Conservation (phyloP, 2,113 vertebrate genomes). For the Alectura lathami region DNA sequence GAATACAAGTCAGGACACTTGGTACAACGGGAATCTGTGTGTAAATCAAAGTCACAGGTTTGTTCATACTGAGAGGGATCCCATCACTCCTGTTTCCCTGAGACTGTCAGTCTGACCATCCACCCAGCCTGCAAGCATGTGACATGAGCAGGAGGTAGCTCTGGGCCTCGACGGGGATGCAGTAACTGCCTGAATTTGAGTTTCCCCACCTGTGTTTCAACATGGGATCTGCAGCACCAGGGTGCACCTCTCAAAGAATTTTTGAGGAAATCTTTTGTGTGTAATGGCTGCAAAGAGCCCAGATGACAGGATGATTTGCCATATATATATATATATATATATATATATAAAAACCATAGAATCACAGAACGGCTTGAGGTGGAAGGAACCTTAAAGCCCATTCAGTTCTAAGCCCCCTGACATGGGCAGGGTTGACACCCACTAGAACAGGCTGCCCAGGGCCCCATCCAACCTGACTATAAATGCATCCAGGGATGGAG, state of each 20-base stretch:
- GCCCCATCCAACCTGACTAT: background rate
- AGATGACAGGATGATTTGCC: background rate
- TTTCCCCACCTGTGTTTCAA: background rate
- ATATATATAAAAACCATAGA: too few relatives aligned
- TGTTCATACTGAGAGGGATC: background rate
- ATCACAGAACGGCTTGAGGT: background rate
- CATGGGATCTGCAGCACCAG: background rate
- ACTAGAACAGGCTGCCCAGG: background rate
- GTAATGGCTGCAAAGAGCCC: background rate
- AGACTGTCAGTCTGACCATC: background rate
- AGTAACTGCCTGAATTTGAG: background rate
- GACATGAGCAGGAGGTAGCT: accelerated
- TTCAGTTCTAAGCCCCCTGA: background rate
- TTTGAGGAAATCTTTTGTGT: background rate
- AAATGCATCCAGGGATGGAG: too few relatives aligned
- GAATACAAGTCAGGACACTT: background rate
- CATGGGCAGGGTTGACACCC: background rate
- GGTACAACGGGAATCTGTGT: background rate
- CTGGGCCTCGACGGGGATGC: background rate
- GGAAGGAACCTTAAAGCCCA: background rate
- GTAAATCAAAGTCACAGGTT: background rate
- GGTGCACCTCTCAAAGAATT: background rate
- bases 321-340: too few relatives aligned
- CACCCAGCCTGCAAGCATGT: accelerated
- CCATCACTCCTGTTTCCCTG: background rate